Evolutionary conservation across 2,888 invertebrate genomes (phyloP), one percentile per base, ranked within the genome.

Genomic region (Patella caerulea): DNA sequence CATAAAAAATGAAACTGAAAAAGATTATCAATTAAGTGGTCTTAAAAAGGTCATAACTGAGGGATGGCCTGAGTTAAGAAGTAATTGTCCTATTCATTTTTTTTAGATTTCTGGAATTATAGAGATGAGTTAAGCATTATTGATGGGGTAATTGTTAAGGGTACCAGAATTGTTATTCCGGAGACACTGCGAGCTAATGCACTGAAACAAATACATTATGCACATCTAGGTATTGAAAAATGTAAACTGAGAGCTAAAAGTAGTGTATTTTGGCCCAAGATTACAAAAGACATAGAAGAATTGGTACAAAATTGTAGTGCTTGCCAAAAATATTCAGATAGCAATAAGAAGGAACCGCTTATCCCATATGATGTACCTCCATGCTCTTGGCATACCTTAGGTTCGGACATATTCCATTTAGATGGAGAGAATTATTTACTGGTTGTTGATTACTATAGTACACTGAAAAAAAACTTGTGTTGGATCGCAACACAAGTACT

Each of bases 91-190:
- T 19, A 65, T 24, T 19, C 65, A 65, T 65, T 65, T 65, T n/a
- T n/a, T 17, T 65, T 65, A 65, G 65, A 65, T 65, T 65, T 65
- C 11, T 65, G 65, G 65, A 65, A 65, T 24, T 65, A 65, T 65
- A 19, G 65, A 65, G 65, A 65, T 65, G 65, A 65, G 24, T 24
- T 65, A 65, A 65, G 65, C 15, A 65, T 65, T 24, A 65, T 65
- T 65, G 65, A 65, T 65, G 65, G 19, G 9, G 19, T 65, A 19
- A 65, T 65, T 19, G 19, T 65, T 11, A 19, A 65, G 24, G 65
- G 65, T 15, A 65, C 19, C n/a, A 65, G 65, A 65, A 65, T 65
- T 19, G 65, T 65, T 11, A 65, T 65, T 65, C 65, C 65, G 1
- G 24, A 65, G n/a, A 11, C 65, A 65, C 15, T 65, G 15, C 17